Conservation (phyloP, 2,888 invertebrate species). For the Lasioglossum morio region DNA sequence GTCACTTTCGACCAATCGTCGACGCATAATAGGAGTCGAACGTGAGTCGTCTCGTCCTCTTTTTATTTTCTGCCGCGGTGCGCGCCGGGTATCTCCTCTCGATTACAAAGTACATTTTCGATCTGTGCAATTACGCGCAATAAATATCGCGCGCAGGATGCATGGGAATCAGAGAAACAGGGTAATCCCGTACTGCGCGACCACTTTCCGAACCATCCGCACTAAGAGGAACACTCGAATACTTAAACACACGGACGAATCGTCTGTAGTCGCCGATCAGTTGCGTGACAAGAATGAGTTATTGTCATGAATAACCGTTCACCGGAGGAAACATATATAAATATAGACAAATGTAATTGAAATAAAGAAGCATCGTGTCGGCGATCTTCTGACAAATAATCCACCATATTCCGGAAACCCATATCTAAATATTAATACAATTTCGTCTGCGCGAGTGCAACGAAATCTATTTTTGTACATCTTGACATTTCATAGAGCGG, state of each 20-base stretch:
- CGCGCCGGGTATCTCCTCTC: constrained; percentile 7
- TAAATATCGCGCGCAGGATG: constrained; percentile 37
- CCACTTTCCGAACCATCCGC: constrained; percentile 29
- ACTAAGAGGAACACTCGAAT: constrained; percentile 4
- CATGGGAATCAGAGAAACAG: constrained; percentile 44
- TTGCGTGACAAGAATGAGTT: background rate
- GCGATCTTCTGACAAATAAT: too few species aligned
- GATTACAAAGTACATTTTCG: constrained; percentile 15
- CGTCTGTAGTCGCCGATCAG: background rate
- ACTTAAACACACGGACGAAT: constrained; percentile 4
- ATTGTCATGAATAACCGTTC: background rate
- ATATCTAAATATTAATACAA: background rate
- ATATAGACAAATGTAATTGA: background rate
- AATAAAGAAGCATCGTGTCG: background rate
- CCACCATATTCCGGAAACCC: background rate
- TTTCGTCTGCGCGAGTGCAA: background rate
- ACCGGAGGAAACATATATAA: background rate
- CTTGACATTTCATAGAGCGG: background rate
- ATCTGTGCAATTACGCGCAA: constrained; percentile 43
- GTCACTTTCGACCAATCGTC: background rate
- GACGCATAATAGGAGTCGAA: background rate
- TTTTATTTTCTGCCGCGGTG: background rate
- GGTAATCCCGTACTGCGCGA: constrained; percentile 14
- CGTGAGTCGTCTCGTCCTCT: background rate
- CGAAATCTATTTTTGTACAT: background rate